Percentiles rank a stretch among this genome's conserved stretches.
These are phyloP conservation scores for Pseudochirops corinnae DNA, from an alignment of 2,797 vertebrate genomes.

Conservation along the genomic window DNA sequence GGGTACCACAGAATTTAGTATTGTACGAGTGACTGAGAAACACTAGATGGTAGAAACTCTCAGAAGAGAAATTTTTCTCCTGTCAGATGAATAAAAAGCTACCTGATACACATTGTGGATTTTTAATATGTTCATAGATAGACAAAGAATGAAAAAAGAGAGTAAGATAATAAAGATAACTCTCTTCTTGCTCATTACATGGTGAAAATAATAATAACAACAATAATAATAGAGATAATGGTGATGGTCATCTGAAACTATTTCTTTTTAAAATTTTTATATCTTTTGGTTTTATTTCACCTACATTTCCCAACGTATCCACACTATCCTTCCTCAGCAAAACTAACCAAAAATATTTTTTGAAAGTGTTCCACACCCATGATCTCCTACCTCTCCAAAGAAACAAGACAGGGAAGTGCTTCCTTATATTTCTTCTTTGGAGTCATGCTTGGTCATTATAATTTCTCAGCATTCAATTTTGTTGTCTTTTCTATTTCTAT, in stretches of 20 bases:
- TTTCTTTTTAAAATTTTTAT: too few species aligned
- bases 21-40: slow-evolving; percentile 34
- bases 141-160: background rate
- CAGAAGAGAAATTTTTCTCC: slow-evolving; percentile 48
- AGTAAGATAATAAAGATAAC: slow-evolving; percentile 42
- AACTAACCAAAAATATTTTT: background rate
- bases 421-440: background rate
- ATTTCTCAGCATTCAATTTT: background rate
- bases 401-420: background rate
- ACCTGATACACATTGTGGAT: slow-evolving; percentile 33
- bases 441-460: background rate
- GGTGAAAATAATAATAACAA: background rate
- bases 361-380: background rate
- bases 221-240: background rate
- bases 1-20: slow-evolving; percentile 34
- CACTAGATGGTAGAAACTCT: slow-evolving; percentile 28
- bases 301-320: too few species aligned
- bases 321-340: background rate
- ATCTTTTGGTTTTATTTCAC: too few species aligned
- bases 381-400: background rate
- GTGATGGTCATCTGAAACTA: background rate
- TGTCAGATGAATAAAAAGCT: slow-evolving; percentile 44
- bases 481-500: background rate
- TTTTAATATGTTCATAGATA: background rate
- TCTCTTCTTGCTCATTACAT: background rate